Conservation (phyloP, 2,797 vertebrate species). For the Chromobotia macracanthus region DNA sequence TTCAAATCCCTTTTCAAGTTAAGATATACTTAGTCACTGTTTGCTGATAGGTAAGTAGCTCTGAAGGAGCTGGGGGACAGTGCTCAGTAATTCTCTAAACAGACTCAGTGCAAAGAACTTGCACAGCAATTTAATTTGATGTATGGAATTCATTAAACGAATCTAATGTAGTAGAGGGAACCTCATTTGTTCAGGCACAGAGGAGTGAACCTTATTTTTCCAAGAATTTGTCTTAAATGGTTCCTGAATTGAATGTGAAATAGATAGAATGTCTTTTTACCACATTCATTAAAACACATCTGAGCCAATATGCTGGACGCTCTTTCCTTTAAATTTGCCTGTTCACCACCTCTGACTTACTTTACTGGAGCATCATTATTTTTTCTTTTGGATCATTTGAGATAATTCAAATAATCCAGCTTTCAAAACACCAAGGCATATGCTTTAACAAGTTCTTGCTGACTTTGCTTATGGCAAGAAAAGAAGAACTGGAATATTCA, state of each 20-base stretch:
- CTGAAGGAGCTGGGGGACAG: constrained; percentile 17
- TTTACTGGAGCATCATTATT: constrained; percentile 29
- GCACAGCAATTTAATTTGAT: constrained; percentile 68
- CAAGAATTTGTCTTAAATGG: constrained; percentile 60
- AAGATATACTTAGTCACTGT: constrained; percentile 2
- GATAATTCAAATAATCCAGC: background rate
- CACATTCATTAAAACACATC: constrained; percentile 38
- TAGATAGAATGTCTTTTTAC: constrained; percentile 40
- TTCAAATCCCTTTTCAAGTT: background rate
- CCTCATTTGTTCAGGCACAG: constrained; percentile 64
- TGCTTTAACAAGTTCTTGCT: constrained; percentile 7
- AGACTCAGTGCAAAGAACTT: constrained; percentile 50
- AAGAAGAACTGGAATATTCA: background rate
- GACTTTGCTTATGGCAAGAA: background rate
- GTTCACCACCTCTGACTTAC: background rate
- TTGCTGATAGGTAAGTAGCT: constrained; percentile 19
- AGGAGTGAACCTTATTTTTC: constrained; percentile 65
- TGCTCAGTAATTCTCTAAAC: constrained; percentile 62
- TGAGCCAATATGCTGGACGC: background rate
- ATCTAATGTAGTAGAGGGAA: constrained; percentile 69
- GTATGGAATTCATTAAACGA: constrained; percentile 73
- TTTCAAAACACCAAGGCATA: background rate
- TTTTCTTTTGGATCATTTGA: constrained; percentile 3
- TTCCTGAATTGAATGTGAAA: constrained; percentile 56
- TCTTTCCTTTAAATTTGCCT: background rate